A percentile compares a stretch with the other conserved stretches of the same genome.
Evolutionary conservation across 92 coral and sea anemone genomes (phyloP).

Genomic region (Zoanthus gigantus): DNA sequence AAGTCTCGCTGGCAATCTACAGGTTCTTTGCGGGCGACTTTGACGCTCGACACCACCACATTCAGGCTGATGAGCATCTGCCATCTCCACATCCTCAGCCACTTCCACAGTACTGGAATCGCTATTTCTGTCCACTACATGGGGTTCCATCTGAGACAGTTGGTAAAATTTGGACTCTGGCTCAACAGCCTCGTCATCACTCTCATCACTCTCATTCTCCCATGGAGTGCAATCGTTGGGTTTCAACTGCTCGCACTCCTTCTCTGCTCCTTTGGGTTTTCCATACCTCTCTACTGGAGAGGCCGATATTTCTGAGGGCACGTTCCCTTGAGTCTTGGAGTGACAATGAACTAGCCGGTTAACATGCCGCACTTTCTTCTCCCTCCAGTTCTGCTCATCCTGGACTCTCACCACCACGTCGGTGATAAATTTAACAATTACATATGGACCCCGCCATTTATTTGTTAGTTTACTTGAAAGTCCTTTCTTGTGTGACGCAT

Average conservation of each 20-base stretch:
- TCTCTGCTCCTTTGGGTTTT: neutral
- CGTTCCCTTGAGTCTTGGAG: neutral
- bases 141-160: neutral
- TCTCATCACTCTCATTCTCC: neutral
- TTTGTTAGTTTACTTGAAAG: constrained; percentile 19
- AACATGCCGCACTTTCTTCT: constrained; percentile 25
- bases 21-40: neutral
- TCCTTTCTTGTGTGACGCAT: constrained; percentile 26
- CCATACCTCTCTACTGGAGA: neutral
- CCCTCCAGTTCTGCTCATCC: constrained; percentile 20
- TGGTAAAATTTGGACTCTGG: neutral
- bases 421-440: constrained; percentile 12
- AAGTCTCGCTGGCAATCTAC: constrained; percentile 5
- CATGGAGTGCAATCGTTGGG: neutral
- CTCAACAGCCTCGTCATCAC: neutral
- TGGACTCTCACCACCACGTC: constrained; percentile 5
- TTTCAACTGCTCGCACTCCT: neutral
- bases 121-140: neutral
- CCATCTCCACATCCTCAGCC: neutral
- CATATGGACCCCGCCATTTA: constrained; percentile 21
- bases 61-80: neutral
- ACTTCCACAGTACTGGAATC: neutral
- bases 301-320: neutral
- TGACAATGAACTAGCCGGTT: constrained; percentile 13
- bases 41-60: neutral